Evolutionary conservation across 2,113 vertebrate species (phyloP).

Genomic region (Sceloporus undulatus): DNA sequence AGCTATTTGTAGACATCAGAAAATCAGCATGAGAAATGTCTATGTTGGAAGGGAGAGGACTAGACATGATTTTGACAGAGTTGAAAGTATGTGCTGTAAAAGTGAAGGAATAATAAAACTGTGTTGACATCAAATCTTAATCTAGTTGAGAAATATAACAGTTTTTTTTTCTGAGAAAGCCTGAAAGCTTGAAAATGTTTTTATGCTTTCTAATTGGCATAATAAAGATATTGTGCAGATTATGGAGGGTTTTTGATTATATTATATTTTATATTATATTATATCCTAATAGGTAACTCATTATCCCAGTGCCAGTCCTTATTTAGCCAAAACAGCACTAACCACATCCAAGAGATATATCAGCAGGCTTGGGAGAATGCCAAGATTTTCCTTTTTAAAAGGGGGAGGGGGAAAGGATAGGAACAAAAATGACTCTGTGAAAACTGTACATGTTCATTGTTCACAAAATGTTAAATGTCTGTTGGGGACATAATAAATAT

Average conservation of each 20-base stretch:
- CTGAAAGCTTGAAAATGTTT: neutral
- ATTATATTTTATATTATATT: neutral
- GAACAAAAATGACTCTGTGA: neutral
- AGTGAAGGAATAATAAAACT: neutral
- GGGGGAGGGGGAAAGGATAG: neutral
- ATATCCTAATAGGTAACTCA: neutral
- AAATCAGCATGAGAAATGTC: constrained; percentile 29
- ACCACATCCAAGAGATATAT: neutral
- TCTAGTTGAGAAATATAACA: neutral
- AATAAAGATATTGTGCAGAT: neutral
- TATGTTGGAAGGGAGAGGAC: neutral
- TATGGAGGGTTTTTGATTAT: neutral
- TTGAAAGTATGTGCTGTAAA: neutral
- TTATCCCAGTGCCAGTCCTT: neutral
- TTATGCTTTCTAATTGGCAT: neutral
- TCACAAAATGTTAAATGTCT: neutral
- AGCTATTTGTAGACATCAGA: constrained; percentile 1
- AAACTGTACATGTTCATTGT: neutral
- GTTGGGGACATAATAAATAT: neutral
- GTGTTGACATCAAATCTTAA: constrained; percentile 21
- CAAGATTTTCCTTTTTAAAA: neutral
- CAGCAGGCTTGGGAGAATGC: neutral
- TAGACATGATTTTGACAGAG: constrained; percentile 1
- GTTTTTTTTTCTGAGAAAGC: neutral
- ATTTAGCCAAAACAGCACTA: neutral